Evolutionary conservation across 1,140 invertebrate species (phyloP), one percentile per base, ranked within the genome.

Genomic region (Druon quercuslanigerum): DNA sequence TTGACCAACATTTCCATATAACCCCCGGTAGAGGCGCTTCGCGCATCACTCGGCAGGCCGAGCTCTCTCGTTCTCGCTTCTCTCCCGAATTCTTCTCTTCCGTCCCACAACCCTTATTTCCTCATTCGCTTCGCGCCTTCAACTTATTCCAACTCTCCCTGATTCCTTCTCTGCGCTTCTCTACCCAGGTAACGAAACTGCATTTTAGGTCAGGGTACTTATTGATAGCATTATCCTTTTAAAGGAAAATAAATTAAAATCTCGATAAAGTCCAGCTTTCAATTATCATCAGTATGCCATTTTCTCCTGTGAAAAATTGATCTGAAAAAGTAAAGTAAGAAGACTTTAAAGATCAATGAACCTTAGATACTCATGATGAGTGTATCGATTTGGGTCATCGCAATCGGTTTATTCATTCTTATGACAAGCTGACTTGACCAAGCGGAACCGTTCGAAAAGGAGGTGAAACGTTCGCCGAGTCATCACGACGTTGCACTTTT

Each of bases 1-100:
- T 95, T 95, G 94, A 94, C 94, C 94, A 95, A 94, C 94, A 95
- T 95, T 95, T 95, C 94, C 94, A 95, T 95, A 94, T 93, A 92
- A 88, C 90, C 88, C 76, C 88, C 88, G 87, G 87, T 84, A 89
- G 88, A 89, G 88, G 89, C 87, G 87, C 86, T 88, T 88, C 85
- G 85, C 86, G 83, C 87, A 86, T 87, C 84, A 83, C 86, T 85
- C 85, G 84, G 81, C 83, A 82, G 82, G 73, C 84, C 79, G 73
- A 73, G 71, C 52, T 80, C 82, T 82, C 78, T 79, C 76, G 46
- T 79, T 51, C 79, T 77, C 56, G 33, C 57, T 75, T 74, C 40
- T 70, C 80, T 76, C 54, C 66, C 76, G 72, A 72, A 74, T 76
- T 72, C 80, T 82, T 78, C 72, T 81, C 78, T 83, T 83, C 82